Percentiles rank a stretch among this genome's conserved stretches.
These are phyloP conservation scores for Luffia ferchaultella DNA, from an alignment of 2,888 invertebrate species.

Conservation along the genomic window DNA sequence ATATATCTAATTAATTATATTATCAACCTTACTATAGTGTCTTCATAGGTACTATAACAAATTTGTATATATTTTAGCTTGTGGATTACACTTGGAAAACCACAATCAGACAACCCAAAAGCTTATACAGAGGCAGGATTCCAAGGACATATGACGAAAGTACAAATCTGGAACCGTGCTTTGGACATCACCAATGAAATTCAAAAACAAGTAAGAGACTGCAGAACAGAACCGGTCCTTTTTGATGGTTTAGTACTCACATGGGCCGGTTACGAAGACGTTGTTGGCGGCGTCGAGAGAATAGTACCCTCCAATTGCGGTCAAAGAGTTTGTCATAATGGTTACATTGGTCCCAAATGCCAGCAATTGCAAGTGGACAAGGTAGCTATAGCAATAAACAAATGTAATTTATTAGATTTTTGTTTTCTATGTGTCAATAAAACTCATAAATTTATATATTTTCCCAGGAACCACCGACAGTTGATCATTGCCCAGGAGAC, in stretches of 20 bases:
- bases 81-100: constrained; percentile 92
- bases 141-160: constrained; percentile 93
- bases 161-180: constrained; percentile 93
- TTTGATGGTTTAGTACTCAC: constrained; percentile 86
- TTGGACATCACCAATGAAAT: constrained; percentile 92
- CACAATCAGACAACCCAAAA: constrained; percentile 81
- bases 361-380: constrained; percentile 86
- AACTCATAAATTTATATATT: constrained; percentile 4
- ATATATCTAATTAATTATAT: background rate
- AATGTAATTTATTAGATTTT: too few species aligned
- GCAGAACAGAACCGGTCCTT: constrained; percentile 89
- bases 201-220: constrained; percentile 92
- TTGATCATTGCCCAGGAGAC: constrained; percentile 92
- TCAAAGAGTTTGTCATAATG: constrained; percentile 86
- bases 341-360: constrained; percentile 86
- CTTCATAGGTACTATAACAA: background rate
- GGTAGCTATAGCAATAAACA: too few species aligned
- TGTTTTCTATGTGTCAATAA: constrained; percentile 1
- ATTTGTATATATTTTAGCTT: constrained; percentile 64
- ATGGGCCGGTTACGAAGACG: constrained; percentile 94
- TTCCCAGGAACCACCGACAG: constrained; percentile 75
- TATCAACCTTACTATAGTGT: background rate
- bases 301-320: constrained; percentile 93
- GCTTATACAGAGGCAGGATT: constrained; percentile 90
- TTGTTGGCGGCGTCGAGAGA: constrained; percentile 88